Conservation (phyloP, 2,113 vertebrate species). For the Cyprinodon tularosa region DNA sequence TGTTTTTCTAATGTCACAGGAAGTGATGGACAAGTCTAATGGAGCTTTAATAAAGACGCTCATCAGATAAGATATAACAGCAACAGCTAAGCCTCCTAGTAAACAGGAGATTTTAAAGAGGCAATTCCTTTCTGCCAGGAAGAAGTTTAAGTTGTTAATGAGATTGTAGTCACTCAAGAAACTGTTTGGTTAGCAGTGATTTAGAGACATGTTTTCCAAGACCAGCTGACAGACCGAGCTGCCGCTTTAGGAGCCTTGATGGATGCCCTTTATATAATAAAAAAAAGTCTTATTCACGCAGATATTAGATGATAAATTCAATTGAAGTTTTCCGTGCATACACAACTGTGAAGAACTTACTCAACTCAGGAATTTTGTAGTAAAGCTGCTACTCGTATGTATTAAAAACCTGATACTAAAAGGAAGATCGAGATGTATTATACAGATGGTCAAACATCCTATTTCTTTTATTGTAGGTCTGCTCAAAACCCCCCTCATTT, state of each 20-base stretch:
- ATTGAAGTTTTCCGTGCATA: no score
- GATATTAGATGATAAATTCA: not conserved
- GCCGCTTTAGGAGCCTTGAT: not conserved
- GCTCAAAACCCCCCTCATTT: not conserved
- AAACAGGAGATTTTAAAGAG: not conserved
- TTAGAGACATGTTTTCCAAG: not conserved
- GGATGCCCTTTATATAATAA: not conserved
- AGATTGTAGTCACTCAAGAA: not conserved
- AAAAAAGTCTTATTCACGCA: not conserved
- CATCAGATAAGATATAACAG: not conserved
- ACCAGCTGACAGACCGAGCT: not conserved
- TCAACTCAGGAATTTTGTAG: no score
- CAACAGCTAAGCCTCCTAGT: not conserved
- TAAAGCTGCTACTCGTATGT: no score
- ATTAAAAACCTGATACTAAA: no score
- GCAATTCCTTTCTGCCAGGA: slow-evolving; percentile 4
- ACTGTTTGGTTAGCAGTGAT: not conserved
- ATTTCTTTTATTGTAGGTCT: no score
- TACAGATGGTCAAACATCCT: no score
- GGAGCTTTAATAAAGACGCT: not conserved
- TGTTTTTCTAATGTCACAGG: not conserved
- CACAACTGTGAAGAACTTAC: no score
- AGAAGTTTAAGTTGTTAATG: slow-evolving; percentile 14
- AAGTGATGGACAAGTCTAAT: not conserved
- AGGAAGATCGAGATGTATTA: no score